Base-by-base conservation (phyloP, 2,113 vertebrate genomes). In the Nesospiza acunhae region DNA sequence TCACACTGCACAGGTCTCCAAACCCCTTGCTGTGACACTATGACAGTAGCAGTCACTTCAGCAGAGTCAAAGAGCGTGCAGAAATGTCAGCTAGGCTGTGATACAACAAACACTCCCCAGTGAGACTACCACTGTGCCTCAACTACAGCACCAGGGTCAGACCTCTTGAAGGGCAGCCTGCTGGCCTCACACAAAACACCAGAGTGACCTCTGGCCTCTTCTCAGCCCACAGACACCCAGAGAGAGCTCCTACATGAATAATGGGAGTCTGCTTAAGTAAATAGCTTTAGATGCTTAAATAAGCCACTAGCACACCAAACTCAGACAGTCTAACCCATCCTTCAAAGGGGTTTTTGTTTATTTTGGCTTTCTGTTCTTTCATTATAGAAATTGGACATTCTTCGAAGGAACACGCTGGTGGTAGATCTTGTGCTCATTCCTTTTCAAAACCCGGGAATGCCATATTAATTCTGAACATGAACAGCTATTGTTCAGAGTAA, bases 211-310 rank as follows among this genome's bases (percentile, higher is more conserved):
- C 53, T 31, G 15, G 11, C 69, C 53, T 63, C 52, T 47, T 56
- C 44, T 0, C 0, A 75, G n/a, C 28, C 44, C 8, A 31, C 0
- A 10, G 27, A 87, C 58, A 76, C 37, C n/a, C 22, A 76, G 14
- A 59, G 13, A 75, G 11, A 87, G 18, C 37, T 82, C 26, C 41
- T 49, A 13, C 24, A 18, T 13, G 46, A 79, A 52, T 60, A 89
- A 87, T 6, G 6, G 13, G 2, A 72, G 22, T 20, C 24, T 52
- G 41, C 44, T 72, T 58, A 78, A 72, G 31, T 37, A 84, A 91
- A 82, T 11, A 85, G 41, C 35, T 79, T 79, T 52, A 82, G 75
- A 76, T 56, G 15, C 76, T 86, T 86, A 77, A 80, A 73, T 47
- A 84, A 84, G 11, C 17, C 58, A 52, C 62, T 62, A 62, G 49